Base-by-base conservation (phyloP, 2,888 invertebrate species). In the Digitonthophagus gazella region DNA sequence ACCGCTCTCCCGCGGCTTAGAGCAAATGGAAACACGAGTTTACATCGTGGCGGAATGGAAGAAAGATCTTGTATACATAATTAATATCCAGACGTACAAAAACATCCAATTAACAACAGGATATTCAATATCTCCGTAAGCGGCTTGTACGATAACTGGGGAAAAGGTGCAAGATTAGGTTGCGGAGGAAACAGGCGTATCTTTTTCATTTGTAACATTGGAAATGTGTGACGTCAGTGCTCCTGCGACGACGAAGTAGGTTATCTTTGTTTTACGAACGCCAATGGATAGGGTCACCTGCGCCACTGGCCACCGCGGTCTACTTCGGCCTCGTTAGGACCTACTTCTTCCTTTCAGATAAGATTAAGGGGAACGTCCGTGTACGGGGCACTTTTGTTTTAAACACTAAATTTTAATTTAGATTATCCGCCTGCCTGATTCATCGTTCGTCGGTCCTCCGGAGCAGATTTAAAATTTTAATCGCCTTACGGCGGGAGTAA, bases 331-430 rank as follows among this genome's bases (percentile, higher is more conserved):
- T 44, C 28, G 28, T 44, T 44, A 44, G 28, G 28, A 44, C 28
- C 28, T 44, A 44, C 28, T 44, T 44, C 28, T 44, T 44, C 28
- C 28, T 61, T 18, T 20, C 6, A 61, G 61, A 61, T 61, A 61
- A 61, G 61, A 61, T 61, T 18, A 61, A 61, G 61, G 18, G 28
- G 18, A 18, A n/a, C 61, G 19, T 18, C 18, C 16, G 61, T 61
- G 20, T 20, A 61, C 61, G 18, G 0, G 18, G 58, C 18, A 61
- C 20, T 61, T 61, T 61, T 61, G 61, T 61, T 61, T 61, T 65
- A 65, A 65, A 58, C 68, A 65, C 65, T 68, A 61, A 61, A 68
- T 68, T 68, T 68, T 68, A 68, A 68, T 68, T 68, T 68, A 68
- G 68, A 64, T 68, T 68, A 68, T 68, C 68, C 68, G 64, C 18